Evolutionary conservation across 2,888 invertebrate species (phyloP).

Genomic region (Chrysodeixis includens): DNA sequence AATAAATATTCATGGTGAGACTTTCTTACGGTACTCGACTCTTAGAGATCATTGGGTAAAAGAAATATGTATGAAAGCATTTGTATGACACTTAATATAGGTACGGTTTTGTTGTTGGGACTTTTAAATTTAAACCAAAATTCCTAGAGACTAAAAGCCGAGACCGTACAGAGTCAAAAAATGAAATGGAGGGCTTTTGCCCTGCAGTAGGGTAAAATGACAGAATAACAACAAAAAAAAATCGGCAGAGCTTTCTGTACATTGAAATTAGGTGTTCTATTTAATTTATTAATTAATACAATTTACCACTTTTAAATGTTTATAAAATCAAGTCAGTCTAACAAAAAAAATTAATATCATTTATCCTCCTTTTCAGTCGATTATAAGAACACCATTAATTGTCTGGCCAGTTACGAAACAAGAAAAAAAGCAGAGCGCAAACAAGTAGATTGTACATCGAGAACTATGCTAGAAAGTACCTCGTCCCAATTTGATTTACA

Average conservation of each 20-base stretch:
- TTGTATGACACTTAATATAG: neutral
- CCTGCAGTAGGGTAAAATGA: too few species aligned
- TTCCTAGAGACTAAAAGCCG: too few species aligned
- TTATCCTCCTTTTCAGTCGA: too few species aligned
- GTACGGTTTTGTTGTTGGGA: neutral
- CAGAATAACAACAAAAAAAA: too few species aligned
- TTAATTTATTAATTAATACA: too few species aligned
- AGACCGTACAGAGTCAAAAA: too few species aligned
- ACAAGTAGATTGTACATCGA: neutral
- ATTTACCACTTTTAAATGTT: too few species aligned
- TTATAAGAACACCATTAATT: neutral
- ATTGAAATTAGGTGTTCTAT: too few species aligned
- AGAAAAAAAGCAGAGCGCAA: neutral
- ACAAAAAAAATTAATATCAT: too few species aligned
- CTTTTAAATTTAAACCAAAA: neutral
- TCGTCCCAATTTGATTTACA: slow-evolving; percentile 7
- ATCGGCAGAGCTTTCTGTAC: too few species aligned
- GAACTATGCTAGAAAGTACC: neutral
- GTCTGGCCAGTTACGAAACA: neutral
- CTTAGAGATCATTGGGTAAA: neutral
- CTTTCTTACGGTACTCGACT: neutral
- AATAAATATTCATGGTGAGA: neutral
- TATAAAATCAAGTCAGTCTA: too few species aligned
- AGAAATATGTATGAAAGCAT: slow-evolving; percentile 4
- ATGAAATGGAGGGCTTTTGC: too few species aligned